Percentiles rank a stretch among this genome's conserved stretches.
Conservation (phyloP, 2,888 invertebrate genomes). For the Chrysina gloriosa region DNA sequence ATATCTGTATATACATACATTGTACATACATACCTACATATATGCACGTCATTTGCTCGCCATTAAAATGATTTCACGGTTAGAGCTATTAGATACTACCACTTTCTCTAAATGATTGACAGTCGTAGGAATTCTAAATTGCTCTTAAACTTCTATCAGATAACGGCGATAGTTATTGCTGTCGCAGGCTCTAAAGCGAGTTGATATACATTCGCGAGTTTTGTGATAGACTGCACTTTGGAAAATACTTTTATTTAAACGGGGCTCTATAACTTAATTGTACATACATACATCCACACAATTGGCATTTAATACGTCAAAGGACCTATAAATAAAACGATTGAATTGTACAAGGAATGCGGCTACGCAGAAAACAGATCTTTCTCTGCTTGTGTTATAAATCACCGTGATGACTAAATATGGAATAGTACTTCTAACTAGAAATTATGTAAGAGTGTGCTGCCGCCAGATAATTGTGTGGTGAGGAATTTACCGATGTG, state of each 20-base stretch:
- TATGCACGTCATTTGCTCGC: not conserved
- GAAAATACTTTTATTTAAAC: constrained; percentile 22
- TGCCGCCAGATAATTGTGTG: no score
- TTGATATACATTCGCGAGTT: constrained; percentile 17
- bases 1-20: no score
- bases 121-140: constrained; percentile 23
- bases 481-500: no score
- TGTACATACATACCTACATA: not conserved
- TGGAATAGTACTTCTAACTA: not conserved
- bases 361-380: constrained; percentile 9
- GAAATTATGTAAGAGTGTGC: constrained; percentile 28
- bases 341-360: constrained; percentile 12
- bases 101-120: constrained; percentile 36
- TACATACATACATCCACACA: not conserved
- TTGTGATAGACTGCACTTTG: constrained; percentile 9
- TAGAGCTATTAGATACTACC: not conserved
- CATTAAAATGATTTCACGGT: constrained; percentile 31
- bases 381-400: constrained; percentile 13
- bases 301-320: constrained; percentile 25
- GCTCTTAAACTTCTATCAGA: constrained; percentile 28
- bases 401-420: constrained; percentile 26
- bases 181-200: constrained; percentile 3
- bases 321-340: not conserved
- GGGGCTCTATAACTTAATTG: constrained; percentile 19
- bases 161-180: constrained; percentile 22